phyloP scores from a whole-genome alignment of 2,888 invertebrate genomes.

The Monoplex corrugatus region DNA sequence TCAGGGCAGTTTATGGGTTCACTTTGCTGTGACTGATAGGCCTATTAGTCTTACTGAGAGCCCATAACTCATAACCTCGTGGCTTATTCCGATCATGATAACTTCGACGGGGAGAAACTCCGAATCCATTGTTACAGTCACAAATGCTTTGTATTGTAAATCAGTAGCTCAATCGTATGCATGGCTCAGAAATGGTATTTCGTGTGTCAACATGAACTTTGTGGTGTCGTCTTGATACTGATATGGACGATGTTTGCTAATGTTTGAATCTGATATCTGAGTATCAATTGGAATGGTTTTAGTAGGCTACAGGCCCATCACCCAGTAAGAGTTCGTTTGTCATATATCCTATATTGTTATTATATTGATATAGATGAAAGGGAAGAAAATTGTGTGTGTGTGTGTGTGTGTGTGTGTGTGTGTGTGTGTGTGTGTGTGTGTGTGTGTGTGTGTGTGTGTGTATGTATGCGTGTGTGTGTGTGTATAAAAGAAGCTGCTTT shows the following conservation, averaged over 20 bases:
- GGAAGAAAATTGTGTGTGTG: neutral
- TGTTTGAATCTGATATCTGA: too few relatives aligned
- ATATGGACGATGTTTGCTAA: too few relatives aligned
- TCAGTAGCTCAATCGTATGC: too few relatives aligned
- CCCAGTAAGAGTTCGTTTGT: too few relatives aligned
- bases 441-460: neutral
- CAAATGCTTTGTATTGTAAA: neutral
- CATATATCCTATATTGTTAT: neutral
- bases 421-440: neutral
- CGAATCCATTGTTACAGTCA: neutral
- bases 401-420: neutral
- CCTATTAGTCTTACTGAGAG: neutral
- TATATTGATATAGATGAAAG: neutral
- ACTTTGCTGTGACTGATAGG: too few relatives aligned
- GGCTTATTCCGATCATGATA: neutral
- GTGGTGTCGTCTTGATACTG: too few relatives aligned
- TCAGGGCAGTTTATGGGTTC: neutral
- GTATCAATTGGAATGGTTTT: too few relatives aligned
- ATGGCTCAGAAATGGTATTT: too few relatives aligned
- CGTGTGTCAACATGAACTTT: too few relatives aligned
- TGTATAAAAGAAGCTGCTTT: neutral
- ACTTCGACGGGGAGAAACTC: neutral
- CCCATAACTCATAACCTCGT: neutral
- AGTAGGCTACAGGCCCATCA: too few relatives aligned
- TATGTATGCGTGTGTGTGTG: neutral